Base-by-base conservation (phyloP, 35 echinoderm and acorn worm genomes). In the Stichopus chloronotus region DNA sequence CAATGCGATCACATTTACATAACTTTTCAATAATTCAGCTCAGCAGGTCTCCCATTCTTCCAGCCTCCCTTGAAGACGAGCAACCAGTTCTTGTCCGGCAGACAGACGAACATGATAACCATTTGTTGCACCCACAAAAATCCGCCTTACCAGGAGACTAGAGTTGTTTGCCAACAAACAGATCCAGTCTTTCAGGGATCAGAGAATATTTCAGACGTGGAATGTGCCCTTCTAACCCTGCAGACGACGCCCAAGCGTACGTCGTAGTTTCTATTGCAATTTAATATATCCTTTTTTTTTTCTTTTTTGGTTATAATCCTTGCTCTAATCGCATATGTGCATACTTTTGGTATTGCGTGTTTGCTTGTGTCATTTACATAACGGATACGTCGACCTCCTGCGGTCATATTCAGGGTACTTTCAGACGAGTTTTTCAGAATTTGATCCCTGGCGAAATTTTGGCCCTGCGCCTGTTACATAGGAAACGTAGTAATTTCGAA, bases 281-380 rank as follows among this genome's bases (percentile, higher is more conserved):
- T 74, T 74, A 74, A 74, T 74, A 74, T 74, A 43, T 43, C 30
- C 30, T 43, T 43, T 43, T 43, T 43, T 43, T 43, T 43, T 43
- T 43, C 3, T 43, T 43, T 43, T 74, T 74, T 74, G 69, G 7
- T 74, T 5, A 20, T 74, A 74, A 20, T 7, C 61, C 11, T 65
- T 65, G 61, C 30, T 43, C 9, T 65, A 65, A 65, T 65, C 61
- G 61, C 19, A 43, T 43, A 56, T 83, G 25, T 83, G 80, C 80
- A 83, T 83, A 83, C 58, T 85, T 85, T 58, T 58, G 55, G 82
- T 85, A 85, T 85, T 85, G 82, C 82, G 82, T 58, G 82, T 85
- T 58, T 85, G 5, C 57, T 53, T 85, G 82, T 85, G 57, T 85
- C 82, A 85, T 20, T 77, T 54, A 58, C 21, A 58, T 13, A 85